A percentile compares a stretch with the other conserved stretches of the same genome.
Conservation (phyloP, 1,140 invertebrate species). For the Andrena cerasifolii region DNA sequence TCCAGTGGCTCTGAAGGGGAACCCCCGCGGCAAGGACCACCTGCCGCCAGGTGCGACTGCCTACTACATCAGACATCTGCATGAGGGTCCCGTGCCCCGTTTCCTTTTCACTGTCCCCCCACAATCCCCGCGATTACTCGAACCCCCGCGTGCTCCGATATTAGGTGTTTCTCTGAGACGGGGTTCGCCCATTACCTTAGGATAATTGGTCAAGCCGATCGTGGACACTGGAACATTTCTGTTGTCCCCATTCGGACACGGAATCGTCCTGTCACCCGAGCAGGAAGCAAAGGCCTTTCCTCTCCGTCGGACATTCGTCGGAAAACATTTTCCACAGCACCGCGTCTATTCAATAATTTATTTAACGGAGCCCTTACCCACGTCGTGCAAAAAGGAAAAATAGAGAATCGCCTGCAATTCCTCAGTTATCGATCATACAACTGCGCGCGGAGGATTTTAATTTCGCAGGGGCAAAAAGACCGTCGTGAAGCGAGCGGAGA, state of each 20-base stretch:
- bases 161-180: slow-evolving; percentile 31
- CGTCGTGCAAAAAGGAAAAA: too few relatives aligned
- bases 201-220: slow-evolving; percentile 11
- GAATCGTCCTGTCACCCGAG: too few relatives aligned
- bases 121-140: slow-evolving; percentile 17
- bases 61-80: slow-evolving; percentile 72
- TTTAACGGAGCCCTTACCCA: too few relatives aligned
- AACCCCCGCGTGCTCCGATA: not conserved
- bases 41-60: slow-evolving; percentile 77
- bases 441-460: slow-evolving; percentile 49
- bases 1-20: slow-evolving; percentile 13
- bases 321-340: too few relatives aligned
- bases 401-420: slow-evolving; percentile 31
- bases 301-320: too few relatives aligned
- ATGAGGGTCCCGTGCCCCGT: slow-evolving; percentile 65
- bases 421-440: slow-evolving; percentile 29
- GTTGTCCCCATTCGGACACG: too few relatives aligned
- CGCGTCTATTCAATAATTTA: too few relatives aligned
- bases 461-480: slow-evolving; percentile 56
- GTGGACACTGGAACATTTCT: too few relatives aligned
- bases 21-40: slow-evolving; percentile 67
- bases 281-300: too few relatives aligned
- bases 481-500: slow-evolving; percentile 19
- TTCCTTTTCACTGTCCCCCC: slow-evolving; percentile 32
- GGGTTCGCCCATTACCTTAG: not conserved